phyloP scores from a whole-genome alignment of 2,797 vertebrate genomes.

The Helarctos malayanus region DNA sequence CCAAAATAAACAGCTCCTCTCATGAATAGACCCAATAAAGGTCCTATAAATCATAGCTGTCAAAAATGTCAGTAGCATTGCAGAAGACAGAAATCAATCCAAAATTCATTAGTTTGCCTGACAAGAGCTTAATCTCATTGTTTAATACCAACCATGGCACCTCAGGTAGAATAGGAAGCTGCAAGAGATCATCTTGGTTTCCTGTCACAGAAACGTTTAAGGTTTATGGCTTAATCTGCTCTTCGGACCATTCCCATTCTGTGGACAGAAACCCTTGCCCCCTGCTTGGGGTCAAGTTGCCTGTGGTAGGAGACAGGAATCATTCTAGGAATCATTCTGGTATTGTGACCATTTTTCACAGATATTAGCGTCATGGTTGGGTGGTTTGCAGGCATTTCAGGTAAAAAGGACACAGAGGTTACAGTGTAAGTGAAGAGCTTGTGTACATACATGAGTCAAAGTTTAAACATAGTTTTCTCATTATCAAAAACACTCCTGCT shows the following conservation, averaged over 20 bases:
- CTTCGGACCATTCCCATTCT: constrained; percentile 73
- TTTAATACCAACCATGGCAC: constrained; percentile 86
- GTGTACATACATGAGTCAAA: background rate
- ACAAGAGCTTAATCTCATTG: constrained; percentile 90
- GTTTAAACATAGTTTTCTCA: background rate
- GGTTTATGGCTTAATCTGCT: constrained; percentile 86
- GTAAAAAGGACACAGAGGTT: constrained; percentile 72
- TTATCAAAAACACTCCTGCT: constrained; percentile 10
- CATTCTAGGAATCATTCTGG: constrained; percentile 62
- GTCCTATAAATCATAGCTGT: constrained; percentile 91
- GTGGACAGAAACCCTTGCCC: constrained; percentile 63
- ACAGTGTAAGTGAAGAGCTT: background rate
- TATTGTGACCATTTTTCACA: constrained; percentile 62
- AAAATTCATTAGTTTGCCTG: constrained; percentile 90
- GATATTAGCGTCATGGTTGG: constrained; percentile 17
- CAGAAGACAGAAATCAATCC: constrained; percentile 92
- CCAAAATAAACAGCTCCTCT: constrained; percentile 89
- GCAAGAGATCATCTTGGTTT: constrained; percentile 81
- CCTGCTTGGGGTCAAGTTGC: constrained; percentile 78
- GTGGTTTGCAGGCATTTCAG: constrained; percentile 60
- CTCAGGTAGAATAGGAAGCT: constrained; percentile 84
- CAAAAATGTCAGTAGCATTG: constrained; percentile 88
- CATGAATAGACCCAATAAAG: constrained; percentile 88
- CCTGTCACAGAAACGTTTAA: constrained; percentile 80
- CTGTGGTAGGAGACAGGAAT: constrained; percentile 24